Percentiles rank a stretch among this genome's conserved stretches.
Conservation (phyloP, 1,140 invertebrate genomes). For the Galendromus occidentalis region DNA sequence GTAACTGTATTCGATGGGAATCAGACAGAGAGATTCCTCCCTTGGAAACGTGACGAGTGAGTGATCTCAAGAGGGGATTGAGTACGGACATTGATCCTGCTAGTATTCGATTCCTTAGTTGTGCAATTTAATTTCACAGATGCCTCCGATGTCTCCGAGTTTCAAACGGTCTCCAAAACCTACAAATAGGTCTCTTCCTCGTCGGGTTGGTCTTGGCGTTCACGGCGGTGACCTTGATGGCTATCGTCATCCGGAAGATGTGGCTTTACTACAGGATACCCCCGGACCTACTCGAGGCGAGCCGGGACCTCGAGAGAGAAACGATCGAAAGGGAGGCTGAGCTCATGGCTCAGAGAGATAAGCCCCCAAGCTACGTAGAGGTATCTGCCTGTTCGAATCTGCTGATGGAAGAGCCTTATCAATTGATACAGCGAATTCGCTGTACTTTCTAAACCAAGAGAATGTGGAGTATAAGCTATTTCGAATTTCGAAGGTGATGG, state of each 20-base stretch:
- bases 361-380: conserved; percentile 1
- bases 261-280: not conserved
- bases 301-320: not conserved
- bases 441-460: not conserved
- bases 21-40: not conserved
- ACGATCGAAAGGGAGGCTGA: conserved; percentile 5
- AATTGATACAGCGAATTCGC: not conserved
- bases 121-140: not conserved
- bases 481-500: not conserved
- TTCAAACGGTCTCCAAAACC: not conserved
- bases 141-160: not conserved
- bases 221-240: not conserved
- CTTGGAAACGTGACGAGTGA: not conserved
- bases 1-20: not conserved
- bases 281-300: not conserved
- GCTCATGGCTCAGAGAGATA: conserved; percentile 1
- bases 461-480: not conserved
- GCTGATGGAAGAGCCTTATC: not conserved
- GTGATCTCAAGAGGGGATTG: too few relatives aligned
- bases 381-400: not conserved
- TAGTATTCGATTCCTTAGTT: too few relatives aligned
- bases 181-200: not conserved
- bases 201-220: not conserved
- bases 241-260: conserved; percentile 3
- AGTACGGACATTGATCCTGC: too few relatives aligned